Percentiles rank a stretch among this genome's conserved stretches.
Conservation (phyloP, 2,797 vertebrate species). For the Poliocrania exsul region DNA sequence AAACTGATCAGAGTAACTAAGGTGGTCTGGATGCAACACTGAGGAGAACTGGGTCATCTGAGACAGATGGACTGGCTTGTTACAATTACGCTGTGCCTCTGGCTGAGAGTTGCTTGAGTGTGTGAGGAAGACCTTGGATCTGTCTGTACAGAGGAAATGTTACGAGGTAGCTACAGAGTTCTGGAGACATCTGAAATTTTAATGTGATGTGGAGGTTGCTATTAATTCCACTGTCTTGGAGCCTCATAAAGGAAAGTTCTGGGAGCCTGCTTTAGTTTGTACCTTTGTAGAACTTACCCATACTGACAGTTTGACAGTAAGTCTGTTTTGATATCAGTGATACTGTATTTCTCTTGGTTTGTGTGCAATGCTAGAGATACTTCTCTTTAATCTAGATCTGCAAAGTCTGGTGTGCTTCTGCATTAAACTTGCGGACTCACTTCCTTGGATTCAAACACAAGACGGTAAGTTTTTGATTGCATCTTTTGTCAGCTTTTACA, state of each 20-base stretch:
- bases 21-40: neutral
- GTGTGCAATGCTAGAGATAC: neutral
- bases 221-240: neutral
- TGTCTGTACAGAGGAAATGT: neutral
- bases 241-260: neutral
- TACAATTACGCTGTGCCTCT: rapidly evolving
- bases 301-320: neutral
- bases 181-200: neutral
- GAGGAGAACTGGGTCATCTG: neutral
- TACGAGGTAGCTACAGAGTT: neutral
- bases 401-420: conserved; percentile 64
- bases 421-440: conserved; percentile 59
- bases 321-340: neutral
- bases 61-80: neutral
- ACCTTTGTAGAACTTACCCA: neutral
- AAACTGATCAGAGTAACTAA: neutral
- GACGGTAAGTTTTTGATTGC: neutral
- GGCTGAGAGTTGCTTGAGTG: neutral
- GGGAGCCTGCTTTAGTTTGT: neutral
- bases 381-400: conserved; percentile 60
- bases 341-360: neutral
- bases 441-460: conserved; percentile 64
- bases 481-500: neutral
- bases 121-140: neutral
- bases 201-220: neutral